Conservation (phyloP, 2,113 vertebrate species). For the Peromyscus polionotus region DNA sequence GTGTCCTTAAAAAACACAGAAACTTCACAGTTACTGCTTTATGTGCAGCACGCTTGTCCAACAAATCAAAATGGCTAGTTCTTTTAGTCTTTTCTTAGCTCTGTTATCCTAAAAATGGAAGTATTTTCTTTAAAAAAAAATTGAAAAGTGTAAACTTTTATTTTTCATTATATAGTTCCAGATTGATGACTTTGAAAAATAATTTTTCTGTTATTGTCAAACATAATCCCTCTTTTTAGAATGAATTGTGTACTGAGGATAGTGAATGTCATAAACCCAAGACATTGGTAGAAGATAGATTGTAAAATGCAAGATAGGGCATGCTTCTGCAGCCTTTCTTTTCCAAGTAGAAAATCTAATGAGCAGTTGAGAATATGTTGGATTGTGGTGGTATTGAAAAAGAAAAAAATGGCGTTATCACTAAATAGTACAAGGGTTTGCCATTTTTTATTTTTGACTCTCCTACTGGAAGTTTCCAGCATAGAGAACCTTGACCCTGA, state of each 20-base stretch:
- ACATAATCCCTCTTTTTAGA: neutral
- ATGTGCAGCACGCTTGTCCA: neutral
- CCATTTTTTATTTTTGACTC: neutral
- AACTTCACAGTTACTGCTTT: neutral
- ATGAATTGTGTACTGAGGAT: neutral
- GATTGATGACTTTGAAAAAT: neutral
- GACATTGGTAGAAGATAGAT: neutral
- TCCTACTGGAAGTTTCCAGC: neutral
- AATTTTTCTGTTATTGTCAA: neutral
- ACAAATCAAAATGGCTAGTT: neutral
- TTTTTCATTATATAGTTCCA: neutral
- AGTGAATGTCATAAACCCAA: neutral
- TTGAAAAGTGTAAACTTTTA: neutral
- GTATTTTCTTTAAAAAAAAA: neutral
- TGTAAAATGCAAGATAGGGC: neutral
- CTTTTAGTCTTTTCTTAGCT: neutral
- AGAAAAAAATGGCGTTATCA: neutral
- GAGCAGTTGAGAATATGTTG: neutral
- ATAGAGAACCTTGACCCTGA: neutral
- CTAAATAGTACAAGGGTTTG: neutral
- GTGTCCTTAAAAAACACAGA: neutral
- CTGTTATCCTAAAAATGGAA: neutral
- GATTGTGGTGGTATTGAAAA: neutral
- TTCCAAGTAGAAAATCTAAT: neutral
- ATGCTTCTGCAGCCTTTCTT: neutral